Conservation (phyloP, 2,888 invertebrate species). For the Dynastes grantii region DNA sequence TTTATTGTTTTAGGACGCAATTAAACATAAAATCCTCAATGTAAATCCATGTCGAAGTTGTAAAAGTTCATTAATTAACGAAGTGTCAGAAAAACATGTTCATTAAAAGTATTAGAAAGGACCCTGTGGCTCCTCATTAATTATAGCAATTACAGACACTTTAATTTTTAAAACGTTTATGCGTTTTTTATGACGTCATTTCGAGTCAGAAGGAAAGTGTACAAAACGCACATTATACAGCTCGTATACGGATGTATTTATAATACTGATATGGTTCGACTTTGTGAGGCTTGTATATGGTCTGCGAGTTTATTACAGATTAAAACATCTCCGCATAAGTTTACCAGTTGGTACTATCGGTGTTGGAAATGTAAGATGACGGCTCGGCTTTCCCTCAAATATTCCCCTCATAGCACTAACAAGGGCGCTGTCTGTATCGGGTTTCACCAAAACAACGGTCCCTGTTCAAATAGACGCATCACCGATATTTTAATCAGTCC, state of each 20-base stretch:
- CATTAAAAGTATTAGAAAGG: constrained; percentile 36
- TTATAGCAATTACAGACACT: constrained; percentile 43
- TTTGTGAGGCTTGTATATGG: constrained; percentile 12
- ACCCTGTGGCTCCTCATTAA: constrained; percentile 31
- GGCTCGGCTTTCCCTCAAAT: constrained; percentile 53
- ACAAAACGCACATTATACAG: neutral
- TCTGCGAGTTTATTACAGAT: constrained; percentile 32
- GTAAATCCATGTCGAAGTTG: constrained; percentile 32
- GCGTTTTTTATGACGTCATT: constrained; percentile 39
- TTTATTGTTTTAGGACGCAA: constrained; percentile 37
- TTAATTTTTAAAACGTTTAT: constrained; percentile 43
- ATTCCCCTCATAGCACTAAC: constrained; percentile 56
- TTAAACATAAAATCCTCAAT: constrained; percentile 32
- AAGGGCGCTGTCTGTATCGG: constrained; percentile 61
- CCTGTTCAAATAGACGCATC: constrained; percentile 60
- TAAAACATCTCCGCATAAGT: constrained; percentile 45
- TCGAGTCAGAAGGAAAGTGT: neutral
- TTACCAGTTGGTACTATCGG: constrained; percentile 53
- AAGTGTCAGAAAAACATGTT: constrained; percentile 43
- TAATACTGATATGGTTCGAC: constrained; percentile 12
- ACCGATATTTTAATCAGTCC: constrained; percentile 49
- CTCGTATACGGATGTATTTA: constrained; percentile 8
- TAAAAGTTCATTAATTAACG: constrained; percentile 42
- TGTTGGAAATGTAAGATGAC: constrained; percentile 57
- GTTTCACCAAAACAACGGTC: constrained; percentile 62